Evolutionary conservation across 2,113 vertebrate genomes (phyloP), one percentile per base, ranked within the genome.

Genomic region (Peromyscus maniculatus): DNA sequence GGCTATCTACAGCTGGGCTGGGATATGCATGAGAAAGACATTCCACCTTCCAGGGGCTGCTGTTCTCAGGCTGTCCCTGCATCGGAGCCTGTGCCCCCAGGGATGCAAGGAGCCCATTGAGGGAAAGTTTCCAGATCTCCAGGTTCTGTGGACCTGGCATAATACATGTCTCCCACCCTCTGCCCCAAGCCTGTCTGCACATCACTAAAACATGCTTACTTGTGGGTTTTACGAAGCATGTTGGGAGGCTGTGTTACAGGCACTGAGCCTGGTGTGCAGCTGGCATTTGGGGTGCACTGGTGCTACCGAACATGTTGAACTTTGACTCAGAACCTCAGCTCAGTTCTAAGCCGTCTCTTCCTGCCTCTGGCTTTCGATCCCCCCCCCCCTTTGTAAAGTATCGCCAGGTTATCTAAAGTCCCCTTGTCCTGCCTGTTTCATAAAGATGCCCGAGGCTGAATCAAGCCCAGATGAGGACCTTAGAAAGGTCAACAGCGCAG

Each of bases 391-490:
- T 43, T 83, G 43, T 94, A 52, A 79, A 49, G 46, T 19, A 74
- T 62, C 24, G 69, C 55, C 1, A 39, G 49, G 26, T 46, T 89
- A 57, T 82, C 31, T 91, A 72, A 49, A 91, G 71, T n/a, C 39
- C 26, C 26, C 24, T 87, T 33, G n/a, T 62, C 96, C 91, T 57
- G 71, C 64, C 93, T 57, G 0, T 59, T 62, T 74, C 5, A 31
- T 49, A 96, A 64, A 84, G 83, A 75, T 72, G 86, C 52, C 24
- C 0, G n/a, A 89, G 82, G 86, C 94, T 55, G 93, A 91, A 97
- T 12, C 52, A 87, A 96, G 87, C 46, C 87, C 96, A 80, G 95
- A 93, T 79, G 90, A 94, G 78, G 92, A 84, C 62, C 43, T 39
- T 17, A 62, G 78, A 79, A 52, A 91, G 96, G 94, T 93, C 93